phyloP scores from a whole-genome alignment of 2,797 vertebrate genomes.

The Esox masquinongy region DNA sequence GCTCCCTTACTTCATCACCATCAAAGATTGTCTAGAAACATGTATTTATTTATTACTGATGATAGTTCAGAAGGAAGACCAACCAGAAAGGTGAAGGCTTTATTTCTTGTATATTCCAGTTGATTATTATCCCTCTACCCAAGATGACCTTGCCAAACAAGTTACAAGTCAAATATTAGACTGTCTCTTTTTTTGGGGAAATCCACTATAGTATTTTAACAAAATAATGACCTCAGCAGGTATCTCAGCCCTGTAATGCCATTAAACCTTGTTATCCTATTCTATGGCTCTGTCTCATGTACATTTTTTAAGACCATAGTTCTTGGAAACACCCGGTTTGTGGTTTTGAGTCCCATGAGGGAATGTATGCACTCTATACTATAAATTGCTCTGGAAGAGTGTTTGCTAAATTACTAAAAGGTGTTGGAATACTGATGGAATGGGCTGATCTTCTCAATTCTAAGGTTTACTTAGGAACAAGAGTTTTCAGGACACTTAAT shows the following conservation, averaged over 20 bases:
- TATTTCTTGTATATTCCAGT: slow-evolving; percentile 43
- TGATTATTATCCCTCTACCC: slow-evolving; percentile 38
- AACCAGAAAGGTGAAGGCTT: background rate
- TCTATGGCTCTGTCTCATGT: slow-evolving; percentile 14
- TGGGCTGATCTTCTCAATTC: slow-evolving; percentile 33
- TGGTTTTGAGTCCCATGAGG: too few relatives aligned
- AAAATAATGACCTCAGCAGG: slow-evolving; percentile 10
- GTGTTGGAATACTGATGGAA: slow-evolving; percentile 16
- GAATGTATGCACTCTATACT: too few relatives aligned
- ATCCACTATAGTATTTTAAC: slow-evolving; percentile 9
- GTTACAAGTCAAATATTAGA: slow-evolving; percentile 33
- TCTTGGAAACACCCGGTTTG: too few relatives aligned
- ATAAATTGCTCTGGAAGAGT: too few relatives aligned
- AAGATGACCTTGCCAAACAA: slow-evolving; percentile 41
- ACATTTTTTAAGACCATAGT: too few relatives aligned
- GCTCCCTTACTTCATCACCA: slow-evolving; percentile 4
- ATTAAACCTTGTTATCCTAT: background rate
- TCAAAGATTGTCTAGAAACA: slow-evolving; percentile 28
- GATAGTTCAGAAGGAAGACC: background rate
- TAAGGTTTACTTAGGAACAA: background rate
- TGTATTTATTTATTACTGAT: slow-evolving; percentile 12
- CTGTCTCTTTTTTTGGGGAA: slow-evolving; percentile 25
- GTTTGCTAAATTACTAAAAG: background rate
- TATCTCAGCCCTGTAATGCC: background rate
- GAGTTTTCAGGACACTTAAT: background rate